Base-by-base conservation (phyloP, 2,888 invertebrate genomes). In the Epicampocera succincta region DNA sequence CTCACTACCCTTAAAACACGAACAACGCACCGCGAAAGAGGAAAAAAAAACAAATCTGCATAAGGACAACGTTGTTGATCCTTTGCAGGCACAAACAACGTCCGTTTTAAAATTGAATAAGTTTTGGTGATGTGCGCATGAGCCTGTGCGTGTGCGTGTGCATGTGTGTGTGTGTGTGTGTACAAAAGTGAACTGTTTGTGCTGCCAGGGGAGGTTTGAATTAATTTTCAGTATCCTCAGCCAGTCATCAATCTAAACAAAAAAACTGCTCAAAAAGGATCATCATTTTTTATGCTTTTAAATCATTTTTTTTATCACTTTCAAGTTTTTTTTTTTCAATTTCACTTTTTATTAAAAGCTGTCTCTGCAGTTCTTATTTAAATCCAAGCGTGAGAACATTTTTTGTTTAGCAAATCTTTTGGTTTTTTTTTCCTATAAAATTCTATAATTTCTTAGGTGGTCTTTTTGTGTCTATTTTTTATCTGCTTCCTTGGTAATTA, bases 231-330 rank as follows among this genome's bases (percentile, higher is more conserved):
- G 15, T 50, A 63, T 58, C 48, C 19, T 58, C 54, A 74, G 25
- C 71, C 50, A 61, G 11, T 58, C 48, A 66, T 73, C 40, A 33
- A 17, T 65, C 44, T 44, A 17, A 17, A n/a, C n/a, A 46, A 63
- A 63, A 42, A 58, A 52, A 19, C 2, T 42, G 2, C 25, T 46
- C n/a, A 17, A 33, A 17, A 71, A 74, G 87, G 84, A 84, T 86
- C 75, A 79, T 83, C 75, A 83, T 52, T 78, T 52, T 65, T 58
- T 78, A 17, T 6, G 65, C 65, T 21, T 58, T 9, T 48, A 21
- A 5, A 46, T 25, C 11, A 12, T 15, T 48, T 68, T 86, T 85
- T 87, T 85, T 86, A 85, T 85, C 85, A 86, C 86, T 87, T 88
- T 87, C 84, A 81, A 69, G 77, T 73, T 85, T 86, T 84, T 86